Evolutionary conservation across 2,113 vertebrate species (phyloP).

Genomic region (Epinephelus moara): DNA sequence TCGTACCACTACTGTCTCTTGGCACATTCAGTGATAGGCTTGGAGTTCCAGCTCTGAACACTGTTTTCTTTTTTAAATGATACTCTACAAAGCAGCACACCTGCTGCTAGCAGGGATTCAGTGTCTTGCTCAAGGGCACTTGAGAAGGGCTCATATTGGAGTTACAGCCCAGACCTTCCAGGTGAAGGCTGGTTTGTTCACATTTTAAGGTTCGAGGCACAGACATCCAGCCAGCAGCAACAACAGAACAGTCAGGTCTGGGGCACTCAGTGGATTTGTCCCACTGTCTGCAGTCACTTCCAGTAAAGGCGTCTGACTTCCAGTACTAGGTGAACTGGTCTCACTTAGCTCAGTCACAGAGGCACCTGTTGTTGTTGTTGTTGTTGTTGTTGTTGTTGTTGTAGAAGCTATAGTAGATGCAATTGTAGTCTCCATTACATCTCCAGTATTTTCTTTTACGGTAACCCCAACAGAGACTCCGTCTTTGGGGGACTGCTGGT

Average conservation of each 20-base stretch:
- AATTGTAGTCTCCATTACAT: constrained; percentile 21
- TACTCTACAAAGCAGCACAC: constrained; percentile 13
- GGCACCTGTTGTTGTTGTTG: constrained; percentile 57
- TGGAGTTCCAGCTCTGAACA: not conserved
- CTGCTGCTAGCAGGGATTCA: constrained; percentile 18
- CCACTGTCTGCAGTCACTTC: constrained; percentile 41
- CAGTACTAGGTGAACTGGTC: constrained; percentile 18
- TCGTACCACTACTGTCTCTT: constrained; percentile 28
- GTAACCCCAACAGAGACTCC: constrained; percentile 51
- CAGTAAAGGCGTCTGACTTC: constrained; percentile 40
- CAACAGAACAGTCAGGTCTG: constrained; percentile 43
- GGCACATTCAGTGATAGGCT: constrained; percentile 53
- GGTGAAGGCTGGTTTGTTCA: constrained; percentile 36
- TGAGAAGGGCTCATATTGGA: constrained; percentile 34
- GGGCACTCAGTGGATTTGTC: constrained; percentile 7
- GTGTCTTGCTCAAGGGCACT: constrained; percentile 71
- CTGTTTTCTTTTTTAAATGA: constrained; percentile 4
- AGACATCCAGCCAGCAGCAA: constrained; percentile 53
- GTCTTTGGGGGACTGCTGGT: constrained; percentile 75
- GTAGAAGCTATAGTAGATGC: constrained; percentile 21
- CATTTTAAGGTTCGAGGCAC: constrained; percentile 61
- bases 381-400: constrained; percentile 62
- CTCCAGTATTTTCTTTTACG: constrained; percentile 18
- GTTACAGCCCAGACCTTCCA: constrained; percentile 13
- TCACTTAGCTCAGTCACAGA: constrained; percentile 35